Evolutionary conservation across 2,888 invertebrate species (phyloP), one percentile per base, ranked within the genome.

Genomic region (Blera fallax): DNA sequence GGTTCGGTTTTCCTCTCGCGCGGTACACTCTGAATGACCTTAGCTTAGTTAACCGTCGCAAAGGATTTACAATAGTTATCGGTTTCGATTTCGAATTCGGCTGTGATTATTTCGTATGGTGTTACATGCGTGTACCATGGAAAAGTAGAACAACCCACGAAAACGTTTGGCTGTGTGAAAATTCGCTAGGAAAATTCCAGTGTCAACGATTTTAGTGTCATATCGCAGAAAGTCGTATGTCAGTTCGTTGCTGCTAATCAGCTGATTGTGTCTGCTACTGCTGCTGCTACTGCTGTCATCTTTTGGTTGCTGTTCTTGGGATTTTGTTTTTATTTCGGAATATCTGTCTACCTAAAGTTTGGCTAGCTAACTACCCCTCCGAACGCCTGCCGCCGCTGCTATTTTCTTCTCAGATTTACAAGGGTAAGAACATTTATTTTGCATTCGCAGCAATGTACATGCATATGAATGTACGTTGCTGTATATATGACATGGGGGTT

Each of bases 191-290:
- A 45, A 50, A 37, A 48, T 29, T 50, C 43, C 3, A 48, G 65
- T 76, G 56, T 34, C 56, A 65, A 29, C 60, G 32, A 50, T 29
- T 43, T 18, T 21, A 48, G 77, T 69, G 77, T 69, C 69, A 76
- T n/a, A n/a, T 64, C 54, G 43, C 62, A 27, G 18, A 67, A 45
- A 58, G 45, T 64, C 45, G 16, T 34, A 52, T 50, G 52, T 27
- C 62, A 60, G 37, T 24, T 64, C 24, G 29, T 56, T 58, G 37
- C 29, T 29, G 24, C 24, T 24, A 48, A 43, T 37, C 62, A 62
- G 72, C 65, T 79, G 65, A 79, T 64, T 50, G 48, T 8, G 24
- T 56, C n/a, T 56, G 16, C 88, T 89, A 88, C 88, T 45, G 32
- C 67, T 43, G 48, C 43, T 8, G 32, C 67, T 43, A 37, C 43